These are phyloP conservation scores for Montipora foliosa DNA, from an alignment of 64 coral and sea anemone species.

Conservation along the genomic window DNA sequence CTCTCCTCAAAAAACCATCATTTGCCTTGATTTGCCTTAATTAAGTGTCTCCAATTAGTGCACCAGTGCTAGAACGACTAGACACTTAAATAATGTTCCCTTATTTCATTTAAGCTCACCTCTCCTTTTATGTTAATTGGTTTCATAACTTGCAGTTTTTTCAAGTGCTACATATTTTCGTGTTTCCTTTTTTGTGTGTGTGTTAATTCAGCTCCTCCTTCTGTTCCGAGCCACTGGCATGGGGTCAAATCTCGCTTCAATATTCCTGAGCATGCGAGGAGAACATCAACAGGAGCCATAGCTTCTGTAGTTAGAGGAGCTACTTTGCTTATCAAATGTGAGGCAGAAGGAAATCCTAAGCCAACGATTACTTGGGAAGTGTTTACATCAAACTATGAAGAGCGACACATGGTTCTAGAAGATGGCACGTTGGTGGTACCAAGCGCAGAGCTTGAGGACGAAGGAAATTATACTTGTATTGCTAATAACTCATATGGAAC, in stretches of 20 bases:
- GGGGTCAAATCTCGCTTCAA: slow-evolving; percentile 48
- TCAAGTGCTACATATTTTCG: background rate
- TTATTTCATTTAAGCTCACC: too few species aligned
- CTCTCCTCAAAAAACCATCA: too few species aligned
- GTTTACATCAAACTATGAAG: slow-evolving; percentile 37
- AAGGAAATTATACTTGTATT: slow-evolving; percentile 90
- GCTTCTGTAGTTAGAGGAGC: slow-evolving; percentile 78
- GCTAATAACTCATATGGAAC: slow-evolving; percentile 81
- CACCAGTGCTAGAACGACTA: too few species aligned
- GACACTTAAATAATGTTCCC: too few species aligned
- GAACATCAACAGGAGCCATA: slow-evolving; percentile 58
- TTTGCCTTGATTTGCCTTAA: too few species aligned
- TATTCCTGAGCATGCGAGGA: slow-evolving; percentile 67
- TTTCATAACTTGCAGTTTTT: too few species aligned
- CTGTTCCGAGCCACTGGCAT: slow-evolving; percentile 70
- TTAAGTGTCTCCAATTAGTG: too few species aligned
- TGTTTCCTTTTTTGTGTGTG: background rate
- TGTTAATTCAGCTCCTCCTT: slow-evolving; percentile 50
- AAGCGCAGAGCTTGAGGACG: slow-evolving; percentile 70
- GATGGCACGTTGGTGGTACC: slow-evolving; percentile 81
- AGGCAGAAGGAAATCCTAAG: slow-evolving; percentile 66
- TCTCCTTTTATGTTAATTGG: too few species aligned
- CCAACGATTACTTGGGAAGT: slow-evolving; percentile 80
- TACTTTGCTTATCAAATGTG: slow-evolving; percentile 75
- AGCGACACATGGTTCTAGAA: slow-evolving; percentile 50